These are phyloP conservation scores for Chauna torquata DNA, from an alignment of 2,113 vertebrate genomes.

Conservation along the genomic window DNA sequence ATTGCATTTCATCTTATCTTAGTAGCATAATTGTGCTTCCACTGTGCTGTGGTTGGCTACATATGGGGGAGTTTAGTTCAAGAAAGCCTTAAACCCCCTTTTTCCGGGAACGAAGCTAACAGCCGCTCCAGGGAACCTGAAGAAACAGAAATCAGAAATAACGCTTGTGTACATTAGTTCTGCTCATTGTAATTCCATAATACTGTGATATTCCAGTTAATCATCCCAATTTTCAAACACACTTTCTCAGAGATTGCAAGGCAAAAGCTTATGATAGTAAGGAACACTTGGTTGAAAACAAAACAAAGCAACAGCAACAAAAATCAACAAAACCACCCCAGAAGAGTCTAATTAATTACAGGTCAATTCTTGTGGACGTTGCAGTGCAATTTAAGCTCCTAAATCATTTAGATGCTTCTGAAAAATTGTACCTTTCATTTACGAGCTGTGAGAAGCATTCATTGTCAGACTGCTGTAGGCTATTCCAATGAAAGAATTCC, in stretches of 20 bases:
- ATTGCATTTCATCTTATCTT: constrained; percentile 14
- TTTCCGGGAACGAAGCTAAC: neutral
- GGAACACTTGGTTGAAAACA: neutral
- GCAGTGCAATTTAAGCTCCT: neutral
- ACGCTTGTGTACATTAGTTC: neutral
- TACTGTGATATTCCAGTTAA: neutral
- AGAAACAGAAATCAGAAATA: neutral
- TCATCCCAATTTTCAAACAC: neutral
- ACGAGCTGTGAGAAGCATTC: neutral
- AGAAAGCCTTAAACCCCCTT: constrained; percentile 26
- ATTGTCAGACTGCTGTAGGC: neutral
- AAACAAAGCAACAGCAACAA: neutral
- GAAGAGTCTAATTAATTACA: neutral
- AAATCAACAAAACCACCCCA: neutral
- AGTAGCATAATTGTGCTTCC: constrained; percentile 14
- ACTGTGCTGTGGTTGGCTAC: neutral
- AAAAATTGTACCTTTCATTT: neutral
- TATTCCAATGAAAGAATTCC: neutral
- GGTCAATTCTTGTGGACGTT: neutral
- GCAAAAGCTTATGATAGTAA: neutral
- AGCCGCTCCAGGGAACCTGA: neutral
- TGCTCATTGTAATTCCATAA: neutral
- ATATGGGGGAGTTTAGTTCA: neutral
- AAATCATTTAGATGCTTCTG: neutral
- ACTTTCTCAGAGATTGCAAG: neutral